Conservation (phyloP, 1,140 invertebrate species). For the Sinella curviseta region DNA sequence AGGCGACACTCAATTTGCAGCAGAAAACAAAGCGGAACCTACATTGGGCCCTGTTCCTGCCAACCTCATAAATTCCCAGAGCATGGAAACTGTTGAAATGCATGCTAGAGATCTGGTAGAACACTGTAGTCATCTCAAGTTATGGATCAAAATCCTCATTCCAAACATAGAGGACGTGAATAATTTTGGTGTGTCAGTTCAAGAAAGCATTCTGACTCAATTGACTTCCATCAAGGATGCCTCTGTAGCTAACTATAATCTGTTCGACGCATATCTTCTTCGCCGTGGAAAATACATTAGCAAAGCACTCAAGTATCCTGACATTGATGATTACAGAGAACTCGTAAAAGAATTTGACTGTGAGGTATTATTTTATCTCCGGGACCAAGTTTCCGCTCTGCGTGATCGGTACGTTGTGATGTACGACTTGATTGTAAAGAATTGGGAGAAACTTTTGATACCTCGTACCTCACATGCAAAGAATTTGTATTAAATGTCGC, state of each 20-base stretch:
- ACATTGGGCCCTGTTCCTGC: no score
- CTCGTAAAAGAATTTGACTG: constrained; percentile 93
- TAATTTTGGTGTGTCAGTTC: constrained; percentile 77
- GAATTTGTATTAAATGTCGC: constrained; percentile 82
- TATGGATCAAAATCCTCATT: constrained; percentile 99
- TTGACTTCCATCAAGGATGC: constrained; percentile 95
- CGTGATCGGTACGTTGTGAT: constrained; percentile 95
- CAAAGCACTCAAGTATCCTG: constrained; percentile 93
- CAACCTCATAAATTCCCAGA: constrained; percentile 79
- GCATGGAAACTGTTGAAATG: constrained; percentile 88
- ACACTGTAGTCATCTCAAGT: constrained; percentile 93
- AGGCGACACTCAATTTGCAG: no score
- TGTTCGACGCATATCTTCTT: constrained; percentile 84
- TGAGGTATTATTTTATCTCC: constrained; percentile 91
- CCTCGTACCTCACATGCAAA: constrained; percentile 78
- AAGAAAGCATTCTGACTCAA: constrained; percentile 83
- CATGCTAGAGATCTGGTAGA: constrained; percentile 89
- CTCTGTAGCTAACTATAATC: constrained; percentile 93
- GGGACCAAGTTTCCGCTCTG: constrained; percentile 90
- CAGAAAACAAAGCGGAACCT: no score
- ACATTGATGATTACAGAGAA: constrained; percentile 92
- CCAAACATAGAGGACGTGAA: constrained; percentile 99
- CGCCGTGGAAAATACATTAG: constrained; percentile 67
- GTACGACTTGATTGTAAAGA: constrained; percentile 94
- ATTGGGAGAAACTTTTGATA: constrained; percentile 94